A percentile compares a stretch with the other conserved stretches of the same genome.
Conservation (phyloP, 1,140 invertebrate species). For the Cepaea nemoralis region DNA sequence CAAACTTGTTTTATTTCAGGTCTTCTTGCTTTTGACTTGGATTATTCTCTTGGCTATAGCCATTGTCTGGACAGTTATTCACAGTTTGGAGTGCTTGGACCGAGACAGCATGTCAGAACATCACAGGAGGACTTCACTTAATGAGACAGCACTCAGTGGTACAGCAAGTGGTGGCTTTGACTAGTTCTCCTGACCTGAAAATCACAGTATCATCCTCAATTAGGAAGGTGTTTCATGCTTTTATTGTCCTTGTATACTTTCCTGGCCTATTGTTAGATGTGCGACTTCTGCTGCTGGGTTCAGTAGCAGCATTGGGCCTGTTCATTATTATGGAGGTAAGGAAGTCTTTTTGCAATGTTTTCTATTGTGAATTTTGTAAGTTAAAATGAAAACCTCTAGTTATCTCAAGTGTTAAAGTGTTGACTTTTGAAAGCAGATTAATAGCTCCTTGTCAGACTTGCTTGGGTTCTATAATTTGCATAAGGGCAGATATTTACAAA, state of each 20-base stretch:
- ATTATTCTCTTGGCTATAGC: neutral
- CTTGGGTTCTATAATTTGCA: too few species aligned
- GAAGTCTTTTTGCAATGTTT: too few species aligned
- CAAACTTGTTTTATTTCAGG: neutral
- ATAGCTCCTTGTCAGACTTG: too few species aligned
- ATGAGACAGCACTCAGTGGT: neutral
- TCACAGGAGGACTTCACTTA: too few species aligned
- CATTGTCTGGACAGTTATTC: slow-evolving; percentile 17
- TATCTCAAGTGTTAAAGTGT: too few species aligned
- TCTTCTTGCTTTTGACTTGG: neutral
- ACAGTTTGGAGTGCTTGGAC: neutral
- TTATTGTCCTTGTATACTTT: slow-evolving; percentile 83
- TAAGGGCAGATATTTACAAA: too few species aligned
- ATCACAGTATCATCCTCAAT: slow-evolving; percentile 59
- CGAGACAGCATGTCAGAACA: neutral
- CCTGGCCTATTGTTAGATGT: slow-evolving; percentile 83
- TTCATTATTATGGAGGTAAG: slow-evolving; percentile 84
- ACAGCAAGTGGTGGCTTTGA: too few species aligned
- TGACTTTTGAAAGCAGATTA: too few species aligned
- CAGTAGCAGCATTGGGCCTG: slow-evolving; percentile 79
- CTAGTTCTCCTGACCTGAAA: neutral
- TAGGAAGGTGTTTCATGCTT: slow-evolving; percentile 87
- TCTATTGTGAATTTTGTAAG: too few species aligned
- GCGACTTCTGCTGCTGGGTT: slow-evolving; percentile 82
- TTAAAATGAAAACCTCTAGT: too few species aligned